Conservation (phyloP, 35 echinoderm and acorn worm genomes). For the Ophiothrix spiculata region DNA sequence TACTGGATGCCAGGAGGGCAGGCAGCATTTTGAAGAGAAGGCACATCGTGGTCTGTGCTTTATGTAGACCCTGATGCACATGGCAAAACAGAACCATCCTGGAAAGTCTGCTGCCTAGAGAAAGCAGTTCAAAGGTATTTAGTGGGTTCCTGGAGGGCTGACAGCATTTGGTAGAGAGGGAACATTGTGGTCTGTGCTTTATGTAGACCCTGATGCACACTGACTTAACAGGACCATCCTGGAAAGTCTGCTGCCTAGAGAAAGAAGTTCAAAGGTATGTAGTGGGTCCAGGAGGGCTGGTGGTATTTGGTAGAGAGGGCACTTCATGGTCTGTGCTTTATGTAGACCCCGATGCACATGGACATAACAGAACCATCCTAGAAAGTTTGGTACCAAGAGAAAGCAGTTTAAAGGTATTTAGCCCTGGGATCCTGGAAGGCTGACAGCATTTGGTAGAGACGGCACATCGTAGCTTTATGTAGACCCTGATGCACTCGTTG, state of each 20-base stretch:
- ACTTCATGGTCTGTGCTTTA: constrained; percentile 86
- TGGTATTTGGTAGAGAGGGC: constrained; percentile 87
- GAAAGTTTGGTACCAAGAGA: constrained; percentile 91
- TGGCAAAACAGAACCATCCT: constrained; percentile 79
- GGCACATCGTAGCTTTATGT: too few species aligned
- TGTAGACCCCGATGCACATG: constrained; percentile 81
- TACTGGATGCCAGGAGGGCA: not conserved
- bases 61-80: constrained; percentile 90
- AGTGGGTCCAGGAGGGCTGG: too few species aligned
- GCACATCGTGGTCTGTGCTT: constrained; percentile 79
- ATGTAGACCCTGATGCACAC: constrained; percentile 85
- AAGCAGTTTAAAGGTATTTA: constrained; percentile 92
- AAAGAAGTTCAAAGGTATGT: constrained; percentile 91
- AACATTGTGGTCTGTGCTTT: constrained; percentile 78
- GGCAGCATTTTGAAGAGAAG: constrained; percentile 82
- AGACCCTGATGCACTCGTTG: not conserved
- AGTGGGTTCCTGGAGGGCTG: too few species aligned
- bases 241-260: constrained; percentile 87
- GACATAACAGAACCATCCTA: constrained; percentile 75
- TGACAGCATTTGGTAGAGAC: too few species aligned
- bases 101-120: constrained; percentile 87
- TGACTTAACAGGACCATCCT: constrained; percentile 76
- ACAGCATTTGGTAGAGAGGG: constrained; percentile 93
- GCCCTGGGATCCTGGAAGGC: too few species aligned
- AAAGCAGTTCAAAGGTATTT: constrained; percentile 97